These are phyloP conservation scores for Coreoperca whiteheadi DNA, from an alignment of 2,113 vertebrate species.

Conservation along the genomic window DNA sequence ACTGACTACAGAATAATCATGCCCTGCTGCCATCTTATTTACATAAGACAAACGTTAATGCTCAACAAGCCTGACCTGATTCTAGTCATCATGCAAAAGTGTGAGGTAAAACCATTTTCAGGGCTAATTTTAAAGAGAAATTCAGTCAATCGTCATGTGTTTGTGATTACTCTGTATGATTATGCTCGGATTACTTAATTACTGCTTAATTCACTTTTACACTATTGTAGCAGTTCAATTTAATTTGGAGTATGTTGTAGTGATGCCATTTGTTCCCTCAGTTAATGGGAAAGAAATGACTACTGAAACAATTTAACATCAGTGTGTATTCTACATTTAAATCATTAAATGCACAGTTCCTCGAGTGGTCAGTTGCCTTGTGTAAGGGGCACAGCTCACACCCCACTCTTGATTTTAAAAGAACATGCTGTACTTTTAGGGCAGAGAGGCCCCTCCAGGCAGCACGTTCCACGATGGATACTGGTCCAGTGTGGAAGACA, in stretches of 20 bases:
- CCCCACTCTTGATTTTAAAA: constrained; percentile 20
- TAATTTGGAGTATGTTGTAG: neutral
- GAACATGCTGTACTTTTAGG: constrained; percentile 73
- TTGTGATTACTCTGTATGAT: neutral
- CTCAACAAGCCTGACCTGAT: constrained; percentile 8
- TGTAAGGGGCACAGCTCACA: neutral
- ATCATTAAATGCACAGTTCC: neutral
- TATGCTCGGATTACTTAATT: neutral
- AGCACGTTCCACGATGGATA: constrained; percentile 8
- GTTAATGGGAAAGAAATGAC: neutral
- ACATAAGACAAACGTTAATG: constrained; percentile 50
- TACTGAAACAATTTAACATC: neutral
- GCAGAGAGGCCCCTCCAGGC: constrained; percentile 48
- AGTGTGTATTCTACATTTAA: neutral
- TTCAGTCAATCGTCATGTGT: neutral
- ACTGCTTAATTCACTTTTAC: neutral
- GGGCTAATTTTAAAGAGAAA: neutral
- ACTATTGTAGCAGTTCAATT: neutral
- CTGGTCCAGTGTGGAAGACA: constrained; percentile 17
- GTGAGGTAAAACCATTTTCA: neutral
- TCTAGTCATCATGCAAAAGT: constrained; percentile 2
- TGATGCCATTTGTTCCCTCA: neutral
- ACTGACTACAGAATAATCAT: constrained; percentile 31
- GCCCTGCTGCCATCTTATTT: constrained; percentile 55
- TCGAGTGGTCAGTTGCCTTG: constrained; percentile 3